These are phyloP conservation scores for Cephus spinipes DNA, from an alignment of 2,888 invertebrate genomes.

Conservation along the genomic window DNA sequence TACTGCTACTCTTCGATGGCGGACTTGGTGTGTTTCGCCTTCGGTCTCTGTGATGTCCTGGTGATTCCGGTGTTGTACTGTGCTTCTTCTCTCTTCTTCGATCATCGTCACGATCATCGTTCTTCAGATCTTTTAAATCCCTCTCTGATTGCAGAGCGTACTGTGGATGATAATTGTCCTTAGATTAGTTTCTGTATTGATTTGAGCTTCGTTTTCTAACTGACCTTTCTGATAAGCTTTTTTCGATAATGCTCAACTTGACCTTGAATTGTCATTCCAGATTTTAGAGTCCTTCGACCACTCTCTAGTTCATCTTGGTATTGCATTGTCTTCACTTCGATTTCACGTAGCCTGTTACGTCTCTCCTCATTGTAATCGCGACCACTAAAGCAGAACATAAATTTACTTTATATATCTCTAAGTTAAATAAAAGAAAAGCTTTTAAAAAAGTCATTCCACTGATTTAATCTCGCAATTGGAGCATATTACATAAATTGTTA, in stretches of 20 bases:
- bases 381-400: constrained; percentile 33
- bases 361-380: constrained; percentile 77
- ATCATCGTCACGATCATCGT: constrained; percentile 61
- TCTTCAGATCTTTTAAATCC: constrained; percentile 62
- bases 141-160: constrained; percentile 54
- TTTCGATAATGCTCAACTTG: constrained; percentile 92
- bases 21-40: constrained; percentile 57
- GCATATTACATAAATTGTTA: not conserved
- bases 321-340: constrained; percentile 94
- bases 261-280: constrained; percentile 80
- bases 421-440: not conserved
- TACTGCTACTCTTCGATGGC: constrained; percentile 49
- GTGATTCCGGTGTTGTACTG: constrained; percentile 61
- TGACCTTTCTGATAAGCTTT: constrained; percentile 87
- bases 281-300: constrained; percentile 79
- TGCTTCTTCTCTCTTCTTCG: constrained; percentile 60
- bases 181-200: not conserved
- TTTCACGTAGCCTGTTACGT: constrained; percentile 84
- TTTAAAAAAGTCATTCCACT: too few species aligned
- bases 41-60: constrained; percentile 57
- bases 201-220: constrained; percentile 1
- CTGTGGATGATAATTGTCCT: constrained; percentile 9
- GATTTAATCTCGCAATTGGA: not conserved
- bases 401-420: not conserved
- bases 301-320: constrained; percentile 97